Evolutionary conservation across 2,113 vertebrate genomes (phyloP), one percentile per base, ranked within the genome.

Genomic region (Microcebus griseorufus): DNA sequence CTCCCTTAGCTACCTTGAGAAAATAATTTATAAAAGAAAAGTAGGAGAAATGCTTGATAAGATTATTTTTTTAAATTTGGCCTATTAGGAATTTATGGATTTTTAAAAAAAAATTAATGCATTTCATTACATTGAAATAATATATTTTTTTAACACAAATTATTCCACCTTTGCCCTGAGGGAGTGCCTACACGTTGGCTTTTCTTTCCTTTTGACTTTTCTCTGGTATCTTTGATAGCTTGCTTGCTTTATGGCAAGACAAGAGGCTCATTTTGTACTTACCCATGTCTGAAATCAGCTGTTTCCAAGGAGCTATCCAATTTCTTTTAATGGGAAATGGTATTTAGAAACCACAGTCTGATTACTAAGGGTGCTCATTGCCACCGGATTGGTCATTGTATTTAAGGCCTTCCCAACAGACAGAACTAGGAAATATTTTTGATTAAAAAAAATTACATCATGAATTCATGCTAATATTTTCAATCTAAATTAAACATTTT

Each of bases 331-430:
- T 58, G 53, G 39, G 6, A 96, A 96, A 53, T 34, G 9, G 73
- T 81, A n/a, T 81, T 81, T 85, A 86, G 67, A 95, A 86, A 86
- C 25, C 58, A 92, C 37, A 64, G 32, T 64, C 64, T 92, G 88
- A 37, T 4, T 3, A 79, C 9, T 84, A 55, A 62, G 1, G n/a
- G 45, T 76, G 34, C 53, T 94, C 45, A 64, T 27, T 88, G 81
- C 7, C 58, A 81, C 4, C 65, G 42, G 6, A 10, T 80, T 80
- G 7, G 13, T 73, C 62, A 69, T 23, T 51, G 18, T 76, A 64
- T 93, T 22, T 16, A 79, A 79, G 39, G 16, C 1, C 17, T 90
- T 95, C 67, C 64, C 17, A 73, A 69, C 53, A 73, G 53, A 42
- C 8, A 83, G 55, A 87, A 93, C 23, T 42, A 86, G 85, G 14